Evolutionary conservation across 2,888 invertebrate genomes (phyloP).

Genomic region (Leptogaster cylindrica): DNA sequence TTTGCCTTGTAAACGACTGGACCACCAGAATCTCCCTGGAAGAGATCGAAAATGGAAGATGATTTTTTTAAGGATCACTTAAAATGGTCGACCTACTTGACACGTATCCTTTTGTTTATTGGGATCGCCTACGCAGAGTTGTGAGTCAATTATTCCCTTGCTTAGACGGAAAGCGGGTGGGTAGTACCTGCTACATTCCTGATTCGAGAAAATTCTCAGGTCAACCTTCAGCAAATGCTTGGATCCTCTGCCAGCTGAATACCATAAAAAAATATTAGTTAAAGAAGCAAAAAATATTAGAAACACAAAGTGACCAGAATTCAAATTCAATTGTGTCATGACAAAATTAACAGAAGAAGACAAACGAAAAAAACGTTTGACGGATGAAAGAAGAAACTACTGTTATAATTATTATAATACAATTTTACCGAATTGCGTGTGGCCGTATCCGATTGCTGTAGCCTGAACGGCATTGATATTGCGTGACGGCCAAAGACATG

Average conservation of each 20-base stretch:
- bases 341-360: too few relatives aligned
- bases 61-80: not conserved
- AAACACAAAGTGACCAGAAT: too few relatives aligned
- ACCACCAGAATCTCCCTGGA: constrained; percentile 30
- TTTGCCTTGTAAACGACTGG: constrained; percentile 1
- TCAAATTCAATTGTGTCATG: too few relatives aligned
- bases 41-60: not conserved
- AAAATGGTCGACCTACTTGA: not conserved
- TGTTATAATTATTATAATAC: not conserved
- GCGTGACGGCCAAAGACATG: constrained; percentile 35
- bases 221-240: constrained; percentile 31
- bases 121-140: constrained; percentile 24
- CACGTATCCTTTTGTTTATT: constrained; percentile 50
- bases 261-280: too few relatives aligned
- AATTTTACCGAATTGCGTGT: constrained; percentile 37
- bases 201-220: constrained; percentile 33
- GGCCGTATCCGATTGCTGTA: constrained; percentile 41
- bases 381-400: not conserved
- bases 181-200: constrained; percentile 37
- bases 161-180: not conserved
- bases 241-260: constrained; percentile 33
- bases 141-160: constrained; percentile 12
- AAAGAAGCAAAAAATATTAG: too few relatives aligned
- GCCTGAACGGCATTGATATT: not conserved
- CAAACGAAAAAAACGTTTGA: too few relatives aligned